Percentiles rank a stretch among this genome's conserved stretches.
These are phyloP conservation scores for Montipora sp. DNA, from an alignment of 64 coral and sea anemone species.

Conservation along the genomic window DNA sequence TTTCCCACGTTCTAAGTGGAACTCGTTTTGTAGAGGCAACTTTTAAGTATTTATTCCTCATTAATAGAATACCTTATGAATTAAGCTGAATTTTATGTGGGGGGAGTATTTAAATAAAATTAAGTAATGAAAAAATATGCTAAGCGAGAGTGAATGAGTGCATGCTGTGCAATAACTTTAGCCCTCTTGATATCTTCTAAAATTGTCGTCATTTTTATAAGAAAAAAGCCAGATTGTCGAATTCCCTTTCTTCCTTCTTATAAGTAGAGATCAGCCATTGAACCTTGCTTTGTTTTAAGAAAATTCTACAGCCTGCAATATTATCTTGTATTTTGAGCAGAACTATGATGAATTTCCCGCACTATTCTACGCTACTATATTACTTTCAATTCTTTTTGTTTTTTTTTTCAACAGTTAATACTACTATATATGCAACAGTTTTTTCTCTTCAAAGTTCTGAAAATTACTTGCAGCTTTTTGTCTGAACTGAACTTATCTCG, in stretches of 20 bases:
- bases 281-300: not conserved
- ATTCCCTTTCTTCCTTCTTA: not conserved
- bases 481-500: no score
- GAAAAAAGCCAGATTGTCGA: not conserved
- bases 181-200: not conserved
- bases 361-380: no score
- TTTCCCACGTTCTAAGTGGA: not conserved
- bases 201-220: not conserved
- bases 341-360: no score
- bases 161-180: not conserved
- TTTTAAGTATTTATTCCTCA: constrained; percentile 21
- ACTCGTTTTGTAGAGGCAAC: not conserved
- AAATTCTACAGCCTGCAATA: not conserved
- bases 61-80: not conserved
- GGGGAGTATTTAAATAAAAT: not conserved
- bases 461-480: no score
- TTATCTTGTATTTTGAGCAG: not conserved
- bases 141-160: not conserved
- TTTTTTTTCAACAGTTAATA: no score
- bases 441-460: no score
- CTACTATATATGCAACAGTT: no score
- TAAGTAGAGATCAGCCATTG: not conserved
- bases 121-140: not conserved
- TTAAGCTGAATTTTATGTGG: not conserved
- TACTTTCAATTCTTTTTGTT: no score